Percentiles rank a stretch among this genome's conserved stretches.
phyloP scores from a whole-genome alignment of 1,140 invertebrate species.

The Trissolcus basalis region DNA sequence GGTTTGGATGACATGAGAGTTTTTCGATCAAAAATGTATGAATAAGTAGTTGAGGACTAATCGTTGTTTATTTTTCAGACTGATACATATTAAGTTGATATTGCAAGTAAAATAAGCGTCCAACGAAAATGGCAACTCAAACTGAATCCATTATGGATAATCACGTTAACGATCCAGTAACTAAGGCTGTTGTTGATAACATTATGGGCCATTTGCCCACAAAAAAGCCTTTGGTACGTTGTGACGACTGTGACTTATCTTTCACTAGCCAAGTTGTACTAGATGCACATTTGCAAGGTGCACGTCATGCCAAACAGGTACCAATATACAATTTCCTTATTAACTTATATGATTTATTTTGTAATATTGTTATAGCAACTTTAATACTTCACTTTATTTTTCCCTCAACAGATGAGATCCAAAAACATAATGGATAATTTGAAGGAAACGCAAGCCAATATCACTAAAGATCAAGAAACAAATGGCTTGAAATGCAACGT shows the following conservation, averaged over 20 bases:
- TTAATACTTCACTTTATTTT: neutral
- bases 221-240: slow-evolving; percentile 73
- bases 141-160: slow-evolving; percentile 49
- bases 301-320: slow-evolving; percentile 77
- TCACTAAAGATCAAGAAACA: slow-evolving; percentile 73
- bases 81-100: too few species aligned
- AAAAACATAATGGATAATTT: slow-evolving; percentile 74
- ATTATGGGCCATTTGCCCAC: slow-evolving; percentile 76
- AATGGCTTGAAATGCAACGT: slow-evolving; percentile 75
- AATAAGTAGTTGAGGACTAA: too few species aligned
- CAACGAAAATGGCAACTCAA: slow-evolving; percentile 43
- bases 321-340: neutral
- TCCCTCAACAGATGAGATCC: slow-evolving; percentile 66
- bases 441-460: slow-evolving; percentile 71
- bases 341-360: too few species aligned
- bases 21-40: too few species aligned
- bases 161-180: slow-evolving; percentile 71
- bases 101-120: neutral
- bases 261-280: slow-evolving; percentile 76
- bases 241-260: slow-evolving; percentile 75
- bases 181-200: slow-evolving; percentile 77
- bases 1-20: too few species aligned
- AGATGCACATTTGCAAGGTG: slow-evolving; percentile 76
- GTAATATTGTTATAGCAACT: too few species aligned
- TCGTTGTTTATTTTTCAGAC: too few species aligned